Evolutionary conservation across 2,888 invertebrate genomes (phyloP).

Genomic region (Osedax frankpressi): DNA sequence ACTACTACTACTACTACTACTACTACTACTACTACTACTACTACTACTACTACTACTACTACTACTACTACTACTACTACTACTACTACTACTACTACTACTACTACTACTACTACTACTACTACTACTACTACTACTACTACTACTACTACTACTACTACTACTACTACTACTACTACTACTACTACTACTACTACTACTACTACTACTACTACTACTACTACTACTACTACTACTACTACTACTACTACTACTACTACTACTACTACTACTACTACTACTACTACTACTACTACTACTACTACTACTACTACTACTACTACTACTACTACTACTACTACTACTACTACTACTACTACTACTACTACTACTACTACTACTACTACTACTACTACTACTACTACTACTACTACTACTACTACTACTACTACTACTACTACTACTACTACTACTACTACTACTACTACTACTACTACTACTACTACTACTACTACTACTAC

Average conservation of each 20-base stretch:
- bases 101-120: not conserved
- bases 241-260: not conserved
- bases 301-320: not conserved
- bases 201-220: not conserved
- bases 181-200: not conserved
- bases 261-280: not conserved
- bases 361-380: not conserved
- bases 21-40: not conserved
- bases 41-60: not conserved
- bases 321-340: not conserved
- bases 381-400: not conserved
- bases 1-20: not conserved
- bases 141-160: not conserved
- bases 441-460: constrained; percentile 14
- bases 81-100: not conserved
- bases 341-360: not conserved
- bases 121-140: not conserved
- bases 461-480: constrained; percentile 9
- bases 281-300: not conserved
- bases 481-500: constrained; percentile 12
- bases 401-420: not conserved
- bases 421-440: constrained; percentile 10
- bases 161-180: not conserved
- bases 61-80: not conserved
- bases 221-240: not conserved